Base-by-base conservation (phyloP, 2,888 invertebrate genomes). In the Galerucella pusilla region DNA sequence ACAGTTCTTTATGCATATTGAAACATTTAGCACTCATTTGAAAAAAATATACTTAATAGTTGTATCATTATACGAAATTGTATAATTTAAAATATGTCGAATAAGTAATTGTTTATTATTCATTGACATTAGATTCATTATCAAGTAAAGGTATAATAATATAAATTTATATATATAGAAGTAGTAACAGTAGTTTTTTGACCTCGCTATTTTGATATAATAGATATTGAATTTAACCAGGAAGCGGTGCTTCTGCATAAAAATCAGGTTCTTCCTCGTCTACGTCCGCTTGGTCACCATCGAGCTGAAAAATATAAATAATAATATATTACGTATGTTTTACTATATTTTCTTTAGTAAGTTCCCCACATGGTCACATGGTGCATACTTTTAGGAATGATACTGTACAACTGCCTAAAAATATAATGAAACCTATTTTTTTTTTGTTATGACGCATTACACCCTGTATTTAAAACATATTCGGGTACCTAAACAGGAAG, bases 211-310 rank as follows among this genome's bases (percentile, higher is more conserved):
- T 49, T 70, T 45, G 49, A 70, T 70, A 49, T 70, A 60, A 14
- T 65, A 35, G 49, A 25, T 52, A 54, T 16, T 70, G 54, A 6
- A 12, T 87, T 89, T 92, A 95, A 81, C 94, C 93, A 81, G 95
- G 95, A 86, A 96, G 90, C 73, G 94, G 94, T 76, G 97, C 96
- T 89, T 97, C 95, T 84, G 95, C 95, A 88, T 97, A 97, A 90
- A 97, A 97, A 88, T 97, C 97, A 10, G 96, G 96, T 86, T 97
- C 97, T 86, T 96, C 96, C 81, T 92, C 92, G 85, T 94, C 94
- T 72, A 91, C 92, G 79, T 94, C 94, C 80, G 93, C 93, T 86
- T 94, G 94, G 82, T 91, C 93, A 82, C 96, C 96, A 87, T 97
- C 97, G 88, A 97, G 90, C 96, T 96, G 88, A 73, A 87, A 87